Conservation (phyloP, 2,888 invertebrate genomes). For the Agriopis aurantiaria region DNA sequence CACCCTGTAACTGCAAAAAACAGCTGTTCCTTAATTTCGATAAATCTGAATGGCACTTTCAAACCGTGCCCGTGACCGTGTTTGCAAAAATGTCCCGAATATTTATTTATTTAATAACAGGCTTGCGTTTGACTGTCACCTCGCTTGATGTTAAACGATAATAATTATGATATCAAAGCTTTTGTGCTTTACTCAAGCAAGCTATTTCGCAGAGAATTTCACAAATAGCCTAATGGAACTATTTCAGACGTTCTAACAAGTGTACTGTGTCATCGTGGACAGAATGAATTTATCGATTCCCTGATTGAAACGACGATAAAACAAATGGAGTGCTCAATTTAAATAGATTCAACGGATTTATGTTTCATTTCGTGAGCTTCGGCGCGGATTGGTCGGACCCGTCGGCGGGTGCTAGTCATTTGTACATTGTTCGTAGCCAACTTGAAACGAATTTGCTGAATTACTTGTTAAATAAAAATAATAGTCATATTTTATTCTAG, state of each 20-base stretch:
- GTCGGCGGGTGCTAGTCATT: constrained; percentile 47
- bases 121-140: too few relatives aligned
- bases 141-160: too few relatives aligned
- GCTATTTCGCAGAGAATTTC: not conserved
- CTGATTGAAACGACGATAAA: constrained; percentile 79
- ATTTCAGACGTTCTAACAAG: constrained; percentile 43
- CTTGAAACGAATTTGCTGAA: not conserved
- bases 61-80: too few relatives aligned
- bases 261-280: constrained; percentile 41
- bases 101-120: too few relatives aligned
- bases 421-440: constrained; percentile 38
- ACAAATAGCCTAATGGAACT: constrained; percentile 21
- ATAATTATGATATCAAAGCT: too few relatives aligned
- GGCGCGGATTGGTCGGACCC: constrained; percentile 60
- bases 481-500: too few relatives aligned
- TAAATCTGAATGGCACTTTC: too few relatives aligned
- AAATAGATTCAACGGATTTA: constrained; percentile 83
- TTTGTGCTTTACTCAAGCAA: too few relatives aligned
- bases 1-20: too few relatives aligned
- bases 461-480: too few relatives aligned
- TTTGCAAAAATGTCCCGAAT: too few relatives aligned
- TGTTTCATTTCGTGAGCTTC: constrained; percentile 77
- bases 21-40: too few relatives aligned
- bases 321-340: constrained; percentile 83
- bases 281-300: constrained; percentile 71